Evolutionary conservation across 1,140 invertebrate species (phyloP), one percentile per base, ranked within the genome.

Genomic region (Venturia canescens): DNA sequence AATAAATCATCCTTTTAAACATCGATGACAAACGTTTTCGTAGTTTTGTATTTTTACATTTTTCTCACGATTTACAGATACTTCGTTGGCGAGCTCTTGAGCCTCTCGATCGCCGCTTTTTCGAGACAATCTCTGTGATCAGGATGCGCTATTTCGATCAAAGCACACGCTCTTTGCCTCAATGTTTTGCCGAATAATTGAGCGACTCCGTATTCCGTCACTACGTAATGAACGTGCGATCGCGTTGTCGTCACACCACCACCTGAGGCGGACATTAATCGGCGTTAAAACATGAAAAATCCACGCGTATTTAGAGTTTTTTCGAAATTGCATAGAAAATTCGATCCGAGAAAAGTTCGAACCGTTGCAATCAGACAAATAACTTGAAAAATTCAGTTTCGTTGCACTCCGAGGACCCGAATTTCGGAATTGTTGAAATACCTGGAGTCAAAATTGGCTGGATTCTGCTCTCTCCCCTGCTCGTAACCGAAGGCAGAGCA

Each of bases 201-300:
- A 0, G 98, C 97, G 82, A 99, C 98, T 34, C 98, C 98, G 85
- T 97, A 94, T 89, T 99, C 98, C 0, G 98, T 99, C 0, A 98
- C 98, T 7, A 99, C 94, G 87, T 99, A 99, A 87, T 98, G 96
- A 0, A 97, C 96, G 88, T 98, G 97, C 1, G 97, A 97, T 83
- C 97, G 93, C 0, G 96, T 96, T 4, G 97, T 97, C 3, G 98
- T 97, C 18, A 99, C 97, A 48, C 98, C 97, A 76, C 96, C 97
- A 84, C 97, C 97, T 98, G 6, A n/a, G 5, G 16, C 4, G 21
- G 18, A 23, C n/a, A 57, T 4, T n/a, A 57, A 57, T 57, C 53
- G 2, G 7, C 38, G 38, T 44, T 44, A 1, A 9, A 57, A 57
- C 21, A 57, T 57, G 3, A 5, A 15, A 53, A 53, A 53, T 15